Conservation (phyloP, 2,888 invertebrate genomes). For the Nasonovia ribisnigri region DNA sequence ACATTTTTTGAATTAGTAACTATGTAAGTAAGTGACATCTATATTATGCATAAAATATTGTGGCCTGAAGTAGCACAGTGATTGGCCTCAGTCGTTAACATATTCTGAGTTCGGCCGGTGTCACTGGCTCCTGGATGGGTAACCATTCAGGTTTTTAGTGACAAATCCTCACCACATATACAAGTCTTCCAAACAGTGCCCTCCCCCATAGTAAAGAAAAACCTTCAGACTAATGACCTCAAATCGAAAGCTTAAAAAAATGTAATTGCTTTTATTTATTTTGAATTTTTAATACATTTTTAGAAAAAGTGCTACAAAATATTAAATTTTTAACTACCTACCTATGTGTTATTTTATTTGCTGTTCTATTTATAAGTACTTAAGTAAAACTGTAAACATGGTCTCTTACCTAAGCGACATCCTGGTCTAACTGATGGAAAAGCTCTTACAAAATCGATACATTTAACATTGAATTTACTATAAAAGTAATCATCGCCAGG, state of each 20-base stretch:
- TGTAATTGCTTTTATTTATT: not conserved
- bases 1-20: not conserved
- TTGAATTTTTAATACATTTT: not conserved
- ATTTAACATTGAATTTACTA: slow-evolving; percentile 84
- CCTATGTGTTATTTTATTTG: not conserved
- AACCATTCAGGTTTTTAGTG: too few species aligned
- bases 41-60: not conserved
- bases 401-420: slow-evolving; percentile 81
- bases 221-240: too few species aligned
- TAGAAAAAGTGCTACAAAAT: not conserved
- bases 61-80: too few species aligned
- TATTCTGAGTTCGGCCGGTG: too few species aligned
- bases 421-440: slow-evolving; percentile 90
- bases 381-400: not conserved
- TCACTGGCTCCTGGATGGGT: too few species aligned
- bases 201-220: too few species aligned
- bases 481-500: slow-evolving; percentile 94
- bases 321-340: not conserved
- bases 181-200: too few species aligned
- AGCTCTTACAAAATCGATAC: slow-evolving; percentile 90
- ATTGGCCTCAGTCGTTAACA: too few species aligned
- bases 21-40: not conserved
- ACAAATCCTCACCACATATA: too few species aligned
- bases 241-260: not conserved
- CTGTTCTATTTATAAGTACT: not conserved